Evolutionary conservation across 2,888 invertebrate species (phyloP).

Genomic region (Ormyrus pomaceus): DNA sequence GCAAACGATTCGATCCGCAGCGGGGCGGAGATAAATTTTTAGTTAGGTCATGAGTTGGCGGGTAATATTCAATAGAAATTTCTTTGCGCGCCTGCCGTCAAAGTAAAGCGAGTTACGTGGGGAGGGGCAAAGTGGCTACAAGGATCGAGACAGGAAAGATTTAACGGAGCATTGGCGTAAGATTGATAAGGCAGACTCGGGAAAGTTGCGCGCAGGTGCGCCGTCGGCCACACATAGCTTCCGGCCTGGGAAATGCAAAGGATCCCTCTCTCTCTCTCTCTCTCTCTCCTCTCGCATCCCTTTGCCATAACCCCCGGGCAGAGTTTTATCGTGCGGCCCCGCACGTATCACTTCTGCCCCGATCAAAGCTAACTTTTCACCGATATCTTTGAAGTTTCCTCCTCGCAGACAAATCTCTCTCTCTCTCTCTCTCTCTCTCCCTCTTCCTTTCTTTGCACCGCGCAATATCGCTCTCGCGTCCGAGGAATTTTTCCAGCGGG

Average conservation of each 20-base stretch:
- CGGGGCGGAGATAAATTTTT: no score
- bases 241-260: slow-evolving; percentile 10
- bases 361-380: slow-evolving; percentile 39
- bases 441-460: background rate
- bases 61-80: no score
- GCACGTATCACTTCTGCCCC: slow-evolving; percentile 33
- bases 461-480: background rate
- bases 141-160: background rate
- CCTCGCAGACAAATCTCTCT: no score
- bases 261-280: background rate
- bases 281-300: background rate
- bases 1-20: no score
- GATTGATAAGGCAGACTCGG: slow-evolving; percentile 12
- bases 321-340: slow-evolving; percentile 24
- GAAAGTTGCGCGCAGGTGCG: no score
- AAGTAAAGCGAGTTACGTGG: background rate
- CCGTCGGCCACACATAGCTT: background rate
- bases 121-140: no score
- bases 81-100: background rate
- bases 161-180: background rate
- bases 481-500: slow-evolving; percentile 23
- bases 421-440: no score
- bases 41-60: no score
- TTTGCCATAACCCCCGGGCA: background rate
- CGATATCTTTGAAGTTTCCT: slow-evolving; percentile 3